Base-by-base conservation (phyloP, 2,113 vertebrate genomes). In the Nibea coibor region DNA sequence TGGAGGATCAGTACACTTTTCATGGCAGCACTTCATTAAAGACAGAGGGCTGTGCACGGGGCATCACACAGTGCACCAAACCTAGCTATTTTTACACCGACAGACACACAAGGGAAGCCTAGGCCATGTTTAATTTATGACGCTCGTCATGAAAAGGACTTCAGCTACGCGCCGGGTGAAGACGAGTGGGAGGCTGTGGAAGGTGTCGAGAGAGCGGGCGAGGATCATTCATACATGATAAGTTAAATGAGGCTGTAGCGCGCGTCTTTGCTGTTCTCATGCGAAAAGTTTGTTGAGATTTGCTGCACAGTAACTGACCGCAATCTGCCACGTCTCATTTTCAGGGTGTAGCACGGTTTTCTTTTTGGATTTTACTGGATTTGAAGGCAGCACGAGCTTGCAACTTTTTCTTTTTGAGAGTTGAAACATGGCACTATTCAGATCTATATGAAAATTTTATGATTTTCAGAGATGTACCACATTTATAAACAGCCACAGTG, bases 51-150 rank as follows among this genome's bases (percentile, higher is more conserved):
- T 81, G 87, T 75, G 77, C 80, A 65, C 62, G 43, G 47, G 82
- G 75, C 88, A 82, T 81, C 78, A 70, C 85, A 72, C 69, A 54
- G 78, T 56, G 80, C 88, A 90, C 75, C 79, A 80, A 87, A 87
- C 86, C 10, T 1, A 80, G 85, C 83, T 92, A 91, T 92, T 93
- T 92, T 93, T 92, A 93, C 88, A 87, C 82, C 56, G 43, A 80
- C 85, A 88, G 81, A 84, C 82, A 80, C 88, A 86, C 71, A 4
- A 72, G 90, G 88, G 89, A 91, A 89, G 81, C 83, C 63, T 72
- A 79, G 85, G 86, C 80, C 58, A 94, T 95, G 91, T 94, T 94
- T 93, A 90, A 94, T 93, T 92, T 91, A 95, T 93, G 89, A 89
- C 61, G 22, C 81, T 68, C 42, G 45, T 81, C 76, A 85, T 89